Evolutionary conservation across 2,113 vertebrate species (phyloP).

Genomic region (Ranitomeya imitator): DNA sequence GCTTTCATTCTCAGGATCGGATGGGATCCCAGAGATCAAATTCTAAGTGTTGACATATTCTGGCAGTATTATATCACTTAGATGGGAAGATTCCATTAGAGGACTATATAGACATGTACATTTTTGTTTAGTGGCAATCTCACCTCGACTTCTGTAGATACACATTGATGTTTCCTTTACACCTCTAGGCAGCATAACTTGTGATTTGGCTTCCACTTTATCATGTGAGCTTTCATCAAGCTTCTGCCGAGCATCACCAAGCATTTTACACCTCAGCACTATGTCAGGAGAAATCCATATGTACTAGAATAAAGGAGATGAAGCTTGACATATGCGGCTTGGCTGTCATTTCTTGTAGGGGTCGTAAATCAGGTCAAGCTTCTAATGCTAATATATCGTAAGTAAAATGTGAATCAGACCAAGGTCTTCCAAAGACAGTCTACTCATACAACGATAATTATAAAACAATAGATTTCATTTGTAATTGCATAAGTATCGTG

Average conservation of each 20-base stretch:
- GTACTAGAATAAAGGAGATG: conserved; percentile 35
- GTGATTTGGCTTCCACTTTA: not conserved
- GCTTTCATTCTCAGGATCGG: not conserved
- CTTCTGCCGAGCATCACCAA: conserved; percentile 13
- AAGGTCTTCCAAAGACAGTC: not conserved
- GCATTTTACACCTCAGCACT: conserved; percentile 48
- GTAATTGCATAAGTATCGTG: not conserved
- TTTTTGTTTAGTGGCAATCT: not conserved
- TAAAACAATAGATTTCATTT: not conserved
- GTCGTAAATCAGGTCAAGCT: conserved; percentile 44
- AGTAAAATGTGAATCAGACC: conserved; percentile 14
- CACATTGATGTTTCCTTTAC: not conserved
- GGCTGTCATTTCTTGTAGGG: conserved; percentile 52
- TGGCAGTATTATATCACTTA: too few species aligned
- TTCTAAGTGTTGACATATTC: too few species aligned
- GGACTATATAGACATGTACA: not conserved
- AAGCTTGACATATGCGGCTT: conserved; percentile 53
- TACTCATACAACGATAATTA: not conserved
- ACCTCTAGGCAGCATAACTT: not conserved
- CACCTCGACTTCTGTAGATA: not conserved
- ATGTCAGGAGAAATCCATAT: conserved; percentile 54
- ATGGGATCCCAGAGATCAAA: too few species aligned
- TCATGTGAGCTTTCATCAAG: not conserved
- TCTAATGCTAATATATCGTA: conserved; percentile 28
- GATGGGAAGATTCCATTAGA: not conserved